Evolutionary conservation across 2,113 vertebrate species (phyloP).

Genomic region (Xyliphius kryptos): DNA sequence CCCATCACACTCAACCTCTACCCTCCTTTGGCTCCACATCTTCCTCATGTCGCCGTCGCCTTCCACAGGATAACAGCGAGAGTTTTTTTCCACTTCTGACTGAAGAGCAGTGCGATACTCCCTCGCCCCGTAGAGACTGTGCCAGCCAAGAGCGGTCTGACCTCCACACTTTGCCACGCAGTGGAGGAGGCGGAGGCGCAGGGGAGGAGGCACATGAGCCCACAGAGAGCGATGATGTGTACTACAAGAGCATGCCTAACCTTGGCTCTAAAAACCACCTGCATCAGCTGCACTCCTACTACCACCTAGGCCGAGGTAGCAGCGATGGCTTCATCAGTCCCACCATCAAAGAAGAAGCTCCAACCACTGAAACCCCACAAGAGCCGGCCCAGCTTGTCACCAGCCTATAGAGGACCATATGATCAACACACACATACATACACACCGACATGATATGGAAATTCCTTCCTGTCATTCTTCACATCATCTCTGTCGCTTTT

Average conservation of each 20-base stretch:
- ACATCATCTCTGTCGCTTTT: no score
- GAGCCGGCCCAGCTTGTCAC: slow-evolving; percentile 93
- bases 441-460: no score
- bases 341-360: slow-evolving; percentile 80
- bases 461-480: no score
- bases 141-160: slow-evolving; percentile 67
- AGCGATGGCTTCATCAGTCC: slow-evolving; percentile 93
- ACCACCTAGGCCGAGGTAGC: slow-evolving; percentile 93
- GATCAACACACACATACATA: no score
- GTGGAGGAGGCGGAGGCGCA: slow-evolving; percentile 33
- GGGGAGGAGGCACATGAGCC: slow-evolving; percentile 52
- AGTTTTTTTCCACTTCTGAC: slow-evolving; percentile 93
- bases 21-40: slow-evolving; percentile 65
- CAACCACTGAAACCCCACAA: slow-evolving; percentile 71
- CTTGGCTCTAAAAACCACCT: slow-evolving; percentile 89
- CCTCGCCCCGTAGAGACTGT: slow-evolving; percentile 86
- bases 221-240: slow-evolving; percentile 75
- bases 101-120: slow-evolving; percentile 84
- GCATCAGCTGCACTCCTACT: slow-evolving; percentile 92
- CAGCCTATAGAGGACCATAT: no score
- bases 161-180: slow-evolving; percentile 45
- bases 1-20: slow-evolving; percentile 52
- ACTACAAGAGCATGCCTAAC: slow-evolving; percentile 99
- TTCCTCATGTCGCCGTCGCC: slow-evolving; percentile 72
- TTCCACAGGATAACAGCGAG: slow-evolving; percentile 93